These are phyloP conservation scores for Vulpes ferrilata DNA, from an alignment of 2,113 vertebrate genomes.

Conservation along the genomic window DNA sequence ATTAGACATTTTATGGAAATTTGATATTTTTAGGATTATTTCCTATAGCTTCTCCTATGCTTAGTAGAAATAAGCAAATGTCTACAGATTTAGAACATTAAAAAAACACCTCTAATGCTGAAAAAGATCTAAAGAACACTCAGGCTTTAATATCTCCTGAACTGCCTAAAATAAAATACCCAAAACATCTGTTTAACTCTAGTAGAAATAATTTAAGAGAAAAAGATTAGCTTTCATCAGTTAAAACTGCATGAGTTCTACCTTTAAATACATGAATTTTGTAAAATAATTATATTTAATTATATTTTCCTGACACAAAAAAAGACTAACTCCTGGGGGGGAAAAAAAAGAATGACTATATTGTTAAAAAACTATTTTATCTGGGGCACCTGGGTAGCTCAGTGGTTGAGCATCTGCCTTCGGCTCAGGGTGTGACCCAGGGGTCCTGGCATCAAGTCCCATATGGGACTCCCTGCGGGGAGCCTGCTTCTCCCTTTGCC, in stretches of 20 bases:
- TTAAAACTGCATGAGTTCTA: not conserved
- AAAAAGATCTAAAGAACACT: constrained; percentile 27
- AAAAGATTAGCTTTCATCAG: constrained; percentile 19
- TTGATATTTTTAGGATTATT: not conserved
- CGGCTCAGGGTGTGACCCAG: too few species aligned
- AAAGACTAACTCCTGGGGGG: not conserved
- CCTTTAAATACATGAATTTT: constrained; percentile 30
- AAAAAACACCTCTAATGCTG: not conserved
- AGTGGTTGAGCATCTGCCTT: too few species aligned
- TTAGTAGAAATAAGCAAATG: not conserved
- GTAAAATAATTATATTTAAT: constrained; percentile 9
- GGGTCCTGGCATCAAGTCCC: too few species aligned
- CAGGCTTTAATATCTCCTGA: not conserved
- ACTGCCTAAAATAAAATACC: constrained; percentile 45
- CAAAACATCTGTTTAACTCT: not conserved
- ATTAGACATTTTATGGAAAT: constrained; percentile 1
- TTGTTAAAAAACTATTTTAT: not conserved
- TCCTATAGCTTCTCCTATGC: not conserved
- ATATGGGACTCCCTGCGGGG: too few species aligned
- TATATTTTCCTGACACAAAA: not conserved
- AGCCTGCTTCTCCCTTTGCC: too few species aligned
- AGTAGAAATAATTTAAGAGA: not conserved
- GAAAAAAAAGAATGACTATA: not conserved
- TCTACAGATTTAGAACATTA: not conserved
- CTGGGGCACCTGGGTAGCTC: not conserved